phyloP scores from a whole-genome alignment of 2,113 vertebrate species.

The Colaptes auratus region DNA sequence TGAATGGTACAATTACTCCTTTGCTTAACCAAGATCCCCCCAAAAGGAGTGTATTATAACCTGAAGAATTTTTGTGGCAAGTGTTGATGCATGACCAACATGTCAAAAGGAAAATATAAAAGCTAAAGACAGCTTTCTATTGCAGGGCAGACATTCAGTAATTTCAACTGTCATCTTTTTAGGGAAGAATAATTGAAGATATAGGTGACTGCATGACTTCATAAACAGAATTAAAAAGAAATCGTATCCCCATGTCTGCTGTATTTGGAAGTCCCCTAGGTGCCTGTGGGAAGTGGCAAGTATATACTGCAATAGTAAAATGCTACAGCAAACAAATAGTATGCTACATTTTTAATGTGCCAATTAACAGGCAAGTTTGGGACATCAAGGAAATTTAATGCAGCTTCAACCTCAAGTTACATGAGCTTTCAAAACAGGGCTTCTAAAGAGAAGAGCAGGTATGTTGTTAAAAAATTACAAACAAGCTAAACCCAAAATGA shows the following conservation, averaged over 20 bases:
- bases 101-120: background rate
- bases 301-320: background rate
- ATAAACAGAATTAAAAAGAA: constrained; percentile 13
- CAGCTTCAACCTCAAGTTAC: background rate
- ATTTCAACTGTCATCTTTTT: constrained; percentile 1
- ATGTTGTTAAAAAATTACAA: background rate
- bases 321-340: background rate
- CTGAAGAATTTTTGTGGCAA: background rate
- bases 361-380: background rate
- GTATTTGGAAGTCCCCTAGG: background rate
- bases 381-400: background rate
- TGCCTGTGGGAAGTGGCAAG: background rate
- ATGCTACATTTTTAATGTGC: background rate
- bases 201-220: background rate
- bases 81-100: background rate
- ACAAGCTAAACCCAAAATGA: background rate
- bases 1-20: background rate
- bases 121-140: background rate
- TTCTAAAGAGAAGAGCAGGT: background rate
- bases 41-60: background rate
- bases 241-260: background rate
- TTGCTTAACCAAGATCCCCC: background rate
- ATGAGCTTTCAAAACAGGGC: background rate
- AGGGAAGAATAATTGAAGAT: constrained; percentile 3
- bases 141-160: background rate